phyloP scores from a whole-genome alignment of 2,797 vertebrate genomes.

The Eutrigla gurnardus region DNA sequence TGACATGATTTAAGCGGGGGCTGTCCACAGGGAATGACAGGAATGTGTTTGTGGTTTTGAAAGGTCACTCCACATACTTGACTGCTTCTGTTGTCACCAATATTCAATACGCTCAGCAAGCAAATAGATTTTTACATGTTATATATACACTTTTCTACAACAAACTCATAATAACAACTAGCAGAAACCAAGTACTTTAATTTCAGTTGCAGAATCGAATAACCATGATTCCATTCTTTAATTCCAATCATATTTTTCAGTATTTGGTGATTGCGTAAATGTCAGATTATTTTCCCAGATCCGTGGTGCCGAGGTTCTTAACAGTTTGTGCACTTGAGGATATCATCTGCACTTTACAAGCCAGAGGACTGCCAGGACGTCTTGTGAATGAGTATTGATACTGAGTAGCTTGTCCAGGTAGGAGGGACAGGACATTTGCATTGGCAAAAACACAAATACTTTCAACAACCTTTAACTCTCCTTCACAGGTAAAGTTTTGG shows the following conservation, averaged over 20 bases:
- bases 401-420: not conserved
- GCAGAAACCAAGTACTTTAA: not conserved
- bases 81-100: conserved; percentile 52
- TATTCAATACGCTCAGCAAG: not conserved
- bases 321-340: not conserved
- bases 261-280: not conserved
- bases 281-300: not conserved
- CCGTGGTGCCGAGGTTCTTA: not conserved
- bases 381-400: not conserved
- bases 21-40: conserved; percentile 65
- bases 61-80: conserved; percentile 56
- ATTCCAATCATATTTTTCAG: not conserved
- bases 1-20: conserved; percentile 54
- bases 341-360: not conserved
- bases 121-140: not conserved
- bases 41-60: conserved; percentile 79
- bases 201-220: not conserved
- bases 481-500: not conserved
- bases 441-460: not conserved
- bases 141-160: not conserved
- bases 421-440: not conserved
- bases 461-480: too few relatives aligned
- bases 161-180: not conserved
- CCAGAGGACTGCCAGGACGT: not conserved
- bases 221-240: not conserved